These are phyloP conservation scores for Tiliacea aurago DNA, from an alignment of 2,888 invertebrate species.

Conservation along the genomic window DNA sequence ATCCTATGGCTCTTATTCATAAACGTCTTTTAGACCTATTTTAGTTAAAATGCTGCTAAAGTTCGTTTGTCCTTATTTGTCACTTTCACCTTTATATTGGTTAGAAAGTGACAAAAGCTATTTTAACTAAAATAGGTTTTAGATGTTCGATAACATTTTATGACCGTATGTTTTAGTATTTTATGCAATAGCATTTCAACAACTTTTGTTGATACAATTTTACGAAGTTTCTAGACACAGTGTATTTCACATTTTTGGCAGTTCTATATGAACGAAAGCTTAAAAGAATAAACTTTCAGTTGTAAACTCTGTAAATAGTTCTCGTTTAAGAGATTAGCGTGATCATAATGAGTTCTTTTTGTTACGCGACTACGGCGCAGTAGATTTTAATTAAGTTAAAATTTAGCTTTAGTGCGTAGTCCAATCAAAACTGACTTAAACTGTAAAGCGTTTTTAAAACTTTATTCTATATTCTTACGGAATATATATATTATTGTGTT, in stretches of 20 bases:
- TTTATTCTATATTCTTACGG: background rate
- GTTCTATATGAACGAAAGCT: slow-evolving; percentile 6
- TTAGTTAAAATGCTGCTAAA: too few species aligned
- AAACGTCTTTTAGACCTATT: too few species aligned
- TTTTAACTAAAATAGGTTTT: too few species aligned
- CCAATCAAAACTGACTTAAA: background rate
- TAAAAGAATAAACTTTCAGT: slow-evolving; percentile 1
- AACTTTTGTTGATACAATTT: slow-evolving; percentile 32
- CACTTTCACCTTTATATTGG: too few species aligned
- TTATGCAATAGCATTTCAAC: background rate
- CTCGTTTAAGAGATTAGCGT: slow-evolving; percentile 16
- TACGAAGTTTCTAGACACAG: slow-evolving; percentile 18
- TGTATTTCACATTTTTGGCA: slow-evolving; percentile 16
- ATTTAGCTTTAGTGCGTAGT: background rate
- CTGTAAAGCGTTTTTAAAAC: background rate
- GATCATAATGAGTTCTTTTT: too few species aligned
- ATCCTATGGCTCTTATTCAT: too few species aligned
- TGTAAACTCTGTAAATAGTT: slow-evolving; percentile 2
- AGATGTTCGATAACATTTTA: too few species aligned
- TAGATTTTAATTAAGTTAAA: too few species aligned
- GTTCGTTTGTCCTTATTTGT: too few species aligned
- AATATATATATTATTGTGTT: too few species aligned
- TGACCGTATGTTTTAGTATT: background rate
- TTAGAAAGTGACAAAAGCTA: too few species aligned
- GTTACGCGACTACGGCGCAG: too few species aligned